phyloP scores from a whole-genome alignment of 2,113 vertebrate species.

The Rhea pennata region DNA sequence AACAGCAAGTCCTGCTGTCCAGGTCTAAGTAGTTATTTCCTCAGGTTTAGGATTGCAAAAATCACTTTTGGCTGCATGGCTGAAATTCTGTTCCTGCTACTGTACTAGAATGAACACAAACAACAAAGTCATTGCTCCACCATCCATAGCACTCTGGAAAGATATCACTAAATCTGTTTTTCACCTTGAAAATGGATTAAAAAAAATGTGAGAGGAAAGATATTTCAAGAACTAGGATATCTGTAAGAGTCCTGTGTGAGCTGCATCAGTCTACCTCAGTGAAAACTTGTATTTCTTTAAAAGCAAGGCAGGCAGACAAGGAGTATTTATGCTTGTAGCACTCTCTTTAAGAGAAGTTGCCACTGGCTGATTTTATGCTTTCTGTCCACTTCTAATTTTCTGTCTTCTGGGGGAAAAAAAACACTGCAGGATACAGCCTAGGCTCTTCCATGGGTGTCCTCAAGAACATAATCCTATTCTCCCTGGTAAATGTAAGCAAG shows the following conservation, averaged over 20 bases:
- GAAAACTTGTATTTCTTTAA: conserved; percentile 13
- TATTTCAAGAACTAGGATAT: not conserved
- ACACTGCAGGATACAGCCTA: not conserved
- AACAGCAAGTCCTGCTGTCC: not conserved
- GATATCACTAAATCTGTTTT: not conserved
- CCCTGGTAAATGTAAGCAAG: not conserved
- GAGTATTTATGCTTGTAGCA: not conserved
- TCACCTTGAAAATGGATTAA: not conserved
- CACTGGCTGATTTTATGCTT: not conserved
- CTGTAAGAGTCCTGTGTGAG: not conserved
- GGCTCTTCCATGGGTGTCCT: not conserved
- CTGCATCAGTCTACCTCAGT: not conserved
- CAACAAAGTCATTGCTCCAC: not conserved
- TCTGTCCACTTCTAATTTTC: not conserved
- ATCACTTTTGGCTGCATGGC: not conserved
- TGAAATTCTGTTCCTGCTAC: not conserved
- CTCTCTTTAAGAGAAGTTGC: not conserved
- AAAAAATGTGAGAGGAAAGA: not conserved
- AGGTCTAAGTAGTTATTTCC: not conserved
- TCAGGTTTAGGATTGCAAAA: not conserved
- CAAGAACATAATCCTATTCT: not conserved
- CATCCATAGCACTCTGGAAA: not conserved
- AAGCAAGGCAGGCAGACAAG: not conserved
- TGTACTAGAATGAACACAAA: not conserved
- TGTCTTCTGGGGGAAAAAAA: not conserved